These are phyloP conservation scores for Electrona antarctica DNA, from an alignment of 2,113 vertebrate species.

Conservation along the genomic window DNA sequence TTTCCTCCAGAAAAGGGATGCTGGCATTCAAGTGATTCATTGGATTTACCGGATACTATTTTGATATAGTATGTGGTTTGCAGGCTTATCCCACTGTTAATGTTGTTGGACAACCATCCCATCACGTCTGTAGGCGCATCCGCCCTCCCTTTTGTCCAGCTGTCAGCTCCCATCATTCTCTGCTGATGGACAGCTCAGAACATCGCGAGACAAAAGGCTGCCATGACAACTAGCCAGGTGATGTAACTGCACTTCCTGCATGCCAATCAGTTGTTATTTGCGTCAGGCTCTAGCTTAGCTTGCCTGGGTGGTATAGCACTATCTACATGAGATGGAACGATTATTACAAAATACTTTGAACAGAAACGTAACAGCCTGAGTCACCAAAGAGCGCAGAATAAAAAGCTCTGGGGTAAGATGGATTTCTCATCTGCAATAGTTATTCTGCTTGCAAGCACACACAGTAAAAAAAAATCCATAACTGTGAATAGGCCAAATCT, in stretches of 20 bases:
- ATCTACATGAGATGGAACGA: constrained; percentile 3
- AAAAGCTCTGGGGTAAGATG: constrained; percentile 9
- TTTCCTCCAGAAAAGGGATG: no score
- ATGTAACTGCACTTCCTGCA: constrained; percentile 33
- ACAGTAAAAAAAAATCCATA: background rate
- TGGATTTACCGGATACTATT: no score
- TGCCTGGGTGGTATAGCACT: background rate
- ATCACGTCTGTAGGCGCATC: no score
- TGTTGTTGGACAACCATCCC: background rate
- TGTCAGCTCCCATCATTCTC: constrained; percentile 49
- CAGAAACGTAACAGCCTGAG: constrained; percentile 10
- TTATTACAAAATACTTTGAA: background rate
- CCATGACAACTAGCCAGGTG: constrained; percentile 50
- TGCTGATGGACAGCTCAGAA: constrained; percentile 47
- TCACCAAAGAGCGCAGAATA: constrained; percentile 15
- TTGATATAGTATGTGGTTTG: background rate
- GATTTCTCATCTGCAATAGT: constrained; percentile 3
- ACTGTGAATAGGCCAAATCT: background rate
- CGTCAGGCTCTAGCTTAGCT: background rate
- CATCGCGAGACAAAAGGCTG: constrained; percentile 45
- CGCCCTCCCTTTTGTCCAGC: background rate
- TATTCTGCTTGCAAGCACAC: background rate
- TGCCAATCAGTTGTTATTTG: constrained; percentile 13
- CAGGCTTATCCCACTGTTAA: no score
- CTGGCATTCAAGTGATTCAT: no score